phyloP scores from a whole-genome alignment of 2,888 invertebrate species.

The Platypus cylindrus region DNA sequence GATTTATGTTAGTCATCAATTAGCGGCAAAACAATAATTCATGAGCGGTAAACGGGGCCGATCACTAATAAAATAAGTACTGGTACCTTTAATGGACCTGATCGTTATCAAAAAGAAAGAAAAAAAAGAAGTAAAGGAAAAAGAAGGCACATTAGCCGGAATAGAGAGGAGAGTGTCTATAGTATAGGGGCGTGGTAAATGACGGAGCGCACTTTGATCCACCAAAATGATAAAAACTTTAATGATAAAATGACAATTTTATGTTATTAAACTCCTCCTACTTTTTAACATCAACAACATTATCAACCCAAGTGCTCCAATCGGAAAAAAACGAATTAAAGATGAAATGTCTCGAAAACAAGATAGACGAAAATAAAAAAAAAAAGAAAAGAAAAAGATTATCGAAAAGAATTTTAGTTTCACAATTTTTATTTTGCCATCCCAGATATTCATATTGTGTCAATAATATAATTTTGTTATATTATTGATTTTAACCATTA shows the following conservation, averaged over 20 bases:
- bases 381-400: too few species aligned
- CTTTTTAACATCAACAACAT: conserved; percentile 9
- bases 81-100: conserved; percentile 23
- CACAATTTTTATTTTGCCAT: too few species aligned
- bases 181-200: conserved; percentile 19
- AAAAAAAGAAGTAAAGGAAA: too few species aligned
- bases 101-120: conserved; percentile 22
- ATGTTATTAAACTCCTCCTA: conserved; percentile 28
- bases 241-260: conserved; percentile 30
- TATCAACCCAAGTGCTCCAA: conserved; percentile 6
- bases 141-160: conserved; percentile 22
- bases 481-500: too few species aligned
- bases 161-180: conserved; percentile 19
- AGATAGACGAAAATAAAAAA: too few species aligned
- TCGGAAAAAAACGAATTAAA: conserved; percentile 1
- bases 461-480: too few species aligned
- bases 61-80: conserved; percentile 21
- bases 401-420: too few species aligned
- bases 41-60: conserved; percentile 12
- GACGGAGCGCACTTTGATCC: conserved; percentile 22
- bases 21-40: conserved; percentile 16
- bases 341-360: too few species aligned
- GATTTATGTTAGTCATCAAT: conserved; percentile 15
- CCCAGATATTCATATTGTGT: too few species aligned
- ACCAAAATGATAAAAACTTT: conserved; percentile 22